phyloP scores from a whole-genome alignment of 2,113 vertebrate genomes.

The Thinocorus orbignyianus region DNA sequence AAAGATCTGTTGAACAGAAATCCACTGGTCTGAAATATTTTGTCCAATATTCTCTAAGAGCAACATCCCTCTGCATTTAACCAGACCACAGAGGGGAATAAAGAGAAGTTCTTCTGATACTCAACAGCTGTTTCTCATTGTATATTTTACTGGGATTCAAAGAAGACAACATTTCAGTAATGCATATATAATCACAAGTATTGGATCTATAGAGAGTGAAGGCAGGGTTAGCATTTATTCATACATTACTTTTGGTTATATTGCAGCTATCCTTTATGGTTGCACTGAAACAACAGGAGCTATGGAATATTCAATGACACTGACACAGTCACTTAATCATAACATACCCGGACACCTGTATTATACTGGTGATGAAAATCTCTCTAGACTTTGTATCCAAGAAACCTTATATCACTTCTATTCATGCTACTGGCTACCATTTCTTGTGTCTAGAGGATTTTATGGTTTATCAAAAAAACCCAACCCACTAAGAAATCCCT shows the following conservation, averaged over 20 bases:
- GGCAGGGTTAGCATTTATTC: neutral
- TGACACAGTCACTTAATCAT: neutral
- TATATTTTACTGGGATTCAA: neutral
- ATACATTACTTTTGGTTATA: neutral
- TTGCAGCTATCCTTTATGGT: neutral
- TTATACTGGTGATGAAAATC: neutral
- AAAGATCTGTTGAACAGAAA: neutral
- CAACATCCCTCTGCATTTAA: neutral
- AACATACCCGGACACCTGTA: neutral
- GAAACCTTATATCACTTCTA: neutral
- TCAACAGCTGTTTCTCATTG: neutral
- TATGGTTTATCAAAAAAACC: neutral
- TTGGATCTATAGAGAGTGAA: neutral
- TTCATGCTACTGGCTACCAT: neutral
- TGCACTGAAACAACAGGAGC: neutral
- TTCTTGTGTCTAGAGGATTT: neutral
- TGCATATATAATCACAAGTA: neutral
- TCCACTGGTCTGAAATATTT: neutral
- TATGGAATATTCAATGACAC: neutral
- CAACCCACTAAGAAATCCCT: accelerated
- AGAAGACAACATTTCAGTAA: neutral
- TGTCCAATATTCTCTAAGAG: neutral
- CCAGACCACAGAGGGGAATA: neutral
- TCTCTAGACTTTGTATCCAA: neutral
- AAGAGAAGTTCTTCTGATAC: neutral